Evolutionary conservation across 2,797 vertebrate species (phyloP).

Genomic region (Oryzias dopingdopingensis): DNA sequence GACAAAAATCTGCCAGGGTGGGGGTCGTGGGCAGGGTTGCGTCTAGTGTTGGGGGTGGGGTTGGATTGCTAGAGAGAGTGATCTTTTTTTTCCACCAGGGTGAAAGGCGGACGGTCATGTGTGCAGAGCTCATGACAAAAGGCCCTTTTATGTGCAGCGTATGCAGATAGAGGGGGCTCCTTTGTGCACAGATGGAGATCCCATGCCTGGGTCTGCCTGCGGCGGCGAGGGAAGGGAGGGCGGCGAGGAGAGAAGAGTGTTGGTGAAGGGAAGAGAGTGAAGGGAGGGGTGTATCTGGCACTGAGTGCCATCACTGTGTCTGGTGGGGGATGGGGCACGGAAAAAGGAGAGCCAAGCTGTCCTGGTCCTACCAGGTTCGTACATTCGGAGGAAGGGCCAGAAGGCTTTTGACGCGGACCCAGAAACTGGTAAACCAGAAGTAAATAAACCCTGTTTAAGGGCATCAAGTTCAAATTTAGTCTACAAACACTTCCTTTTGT

Average conservation of each 20-base stretch:
- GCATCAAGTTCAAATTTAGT: slow-evolving; percentile 19
- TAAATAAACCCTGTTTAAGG: slow-evolving; percentile 21
- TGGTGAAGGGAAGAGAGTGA: slow-evolving; percentile 49
- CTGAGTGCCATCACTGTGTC: slow-evolving; percentile 76
- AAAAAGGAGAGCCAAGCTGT: slow-evolving; percentile 53
- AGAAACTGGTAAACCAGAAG: slow-evolving; percentile 30
- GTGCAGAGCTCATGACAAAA: slow-evolving; percentile 82
- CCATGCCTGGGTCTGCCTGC: slow-evolving; percentile 77
- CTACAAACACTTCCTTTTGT: slow-evolving; percentile 18
- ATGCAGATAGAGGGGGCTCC: slow-evolving; percentile 84
- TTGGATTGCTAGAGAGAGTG: slow-evolving; percentile 62
- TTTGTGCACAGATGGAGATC: slow-evolving; percentile 82
- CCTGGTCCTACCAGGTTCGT: slow-evolving; percentile 60
- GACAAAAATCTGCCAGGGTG: slow-evolving; percentile 49
- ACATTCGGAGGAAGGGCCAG: slow-evolving; percentile 43
- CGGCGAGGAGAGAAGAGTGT: slow-evolving; percentile 46
- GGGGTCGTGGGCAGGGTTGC: slow-evolving; percentile 47
- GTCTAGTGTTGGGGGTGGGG: slow-evolving; percentile 69
- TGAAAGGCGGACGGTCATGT: slow-evolving; percentile 81
- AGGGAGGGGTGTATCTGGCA: slow-evolving; percentile 64
- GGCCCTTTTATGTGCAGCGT: slow-evolving; percentile 83
- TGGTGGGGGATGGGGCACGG: slow-evolving; percentile 61
- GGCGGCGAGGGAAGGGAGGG: slow-evolving; percentile 62
- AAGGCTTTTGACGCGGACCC: slow-evolving; percentile 35
- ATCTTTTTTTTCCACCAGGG: slow-evolving; percentile 67